Evolutionary conservation across 2,113 vertebrate species (phyloP).

Genomic region (Dasyornis broadbenti): DNA sequence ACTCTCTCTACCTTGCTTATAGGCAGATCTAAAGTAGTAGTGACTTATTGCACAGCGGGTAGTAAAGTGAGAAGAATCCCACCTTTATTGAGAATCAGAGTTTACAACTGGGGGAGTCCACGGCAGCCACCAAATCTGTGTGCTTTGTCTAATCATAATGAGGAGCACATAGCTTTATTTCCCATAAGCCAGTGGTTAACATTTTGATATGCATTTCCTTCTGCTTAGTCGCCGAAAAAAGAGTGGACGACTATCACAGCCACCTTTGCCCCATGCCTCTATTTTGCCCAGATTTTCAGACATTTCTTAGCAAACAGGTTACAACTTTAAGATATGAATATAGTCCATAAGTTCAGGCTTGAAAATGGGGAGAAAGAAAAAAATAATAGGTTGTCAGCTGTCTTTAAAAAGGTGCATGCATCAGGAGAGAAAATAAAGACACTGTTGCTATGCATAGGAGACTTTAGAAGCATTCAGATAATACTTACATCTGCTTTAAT

Average conservation of each 20-base stretch:
- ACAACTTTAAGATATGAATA: constrained; percentile 42
- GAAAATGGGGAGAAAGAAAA: constrained; percentile 56
- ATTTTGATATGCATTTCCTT: neutral
- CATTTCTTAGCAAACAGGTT: constrained; percentile 50
- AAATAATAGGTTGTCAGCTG: constrained; percentile 74
- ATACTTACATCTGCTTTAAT: constrained; percentile 75
- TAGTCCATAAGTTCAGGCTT: constrained; percentile 35
- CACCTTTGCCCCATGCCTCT: neutral
- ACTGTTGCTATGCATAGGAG: constrained; percentile 59
- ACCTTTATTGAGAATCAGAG: neutral
- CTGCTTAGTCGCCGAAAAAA: constrained; percentile 7
- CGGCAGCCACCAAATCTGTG: neutral
- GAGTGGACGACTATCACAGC: neutral
- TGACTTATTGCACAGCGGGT: neutral
- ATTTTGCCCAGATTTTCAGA: constrained; percentile 26
- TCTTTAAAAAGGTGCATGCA: constrained; percentile 60
- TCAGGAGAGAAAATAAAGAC: constrained; percentile 66
- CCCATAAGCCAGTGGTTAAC: neutral
- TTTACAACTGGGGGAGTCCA: neutral
- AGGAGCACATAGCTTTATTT: neutral
- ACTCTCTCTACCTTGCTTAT: neutral
- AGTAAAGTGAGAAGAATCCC: neutral
- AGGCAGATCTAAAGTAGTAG: neutral
- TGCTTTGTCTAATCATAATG: neutral
- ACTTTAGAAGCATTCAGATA: constrained; percentile 67